Evolutionary conservation across 2,113 vertebrate genomes (phyloP), one percentile per base, ranked within the genome.

Genomic region (Varanus salvator): DNA sequence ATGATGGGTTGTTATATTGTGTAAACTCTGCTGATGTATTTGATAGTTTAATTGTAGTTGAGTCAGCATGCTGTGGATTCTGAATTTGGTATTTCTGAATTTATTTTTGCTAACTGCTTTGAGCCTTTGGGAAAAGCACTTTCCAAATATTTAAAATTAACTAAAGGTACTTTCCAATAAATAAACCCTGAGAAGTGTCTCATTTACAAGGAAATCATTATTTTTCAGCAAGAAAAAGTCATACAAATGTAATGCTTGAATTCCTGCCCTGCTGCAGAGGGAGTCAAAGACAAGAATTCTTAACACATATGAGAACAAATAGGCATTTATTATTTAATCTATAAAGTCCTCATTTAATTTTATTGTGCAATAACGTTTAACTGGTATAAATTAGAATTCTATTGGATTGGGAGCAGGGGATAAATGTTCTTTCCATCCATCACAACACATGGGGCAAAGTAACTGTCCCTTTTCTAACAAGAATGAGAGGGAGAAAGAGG

Each of bases 251-350:
- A 52, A n/a, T 84, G 54, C 57, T 89, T 76, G 12, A 19, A 72
- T 87, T 91, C 86, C 50, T 93, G 80, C 60, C 57, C 84, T 89
- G 6, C 12, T 87, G 38, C 8, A 77, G 48, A 80, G 38, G 9
- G 57, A 74, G 64, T 78, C 48, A 87, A 31, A 85, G 27, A 29
- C 85, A 91, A 94, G 52, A 94, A 84, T 83, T 91, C 1, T 17
- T 8, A 82, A n/a, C 54, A 3, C 0, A 0, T 19, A 57, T 25
- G 80, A 38, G 27, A 52, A 21, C 34, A 89, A 86, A 92, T 66
- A 86, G 48, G 4, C 3, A 91, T 87, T 90, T 83, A 34, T 8
- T 31, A 81, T 90, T 93, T 88, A 84, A 77, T 88, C 80, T 68
- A n/a, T 31, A 77, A 88, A 52, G 0, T 12, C 93, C 69, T 91